Percentiles rank a stretch among this genome's conserved stretches.
Evolutionary conservation across 2,113 vertebrate species (phyloP).

Genomic region (Diadophis punctatus): DNA sequence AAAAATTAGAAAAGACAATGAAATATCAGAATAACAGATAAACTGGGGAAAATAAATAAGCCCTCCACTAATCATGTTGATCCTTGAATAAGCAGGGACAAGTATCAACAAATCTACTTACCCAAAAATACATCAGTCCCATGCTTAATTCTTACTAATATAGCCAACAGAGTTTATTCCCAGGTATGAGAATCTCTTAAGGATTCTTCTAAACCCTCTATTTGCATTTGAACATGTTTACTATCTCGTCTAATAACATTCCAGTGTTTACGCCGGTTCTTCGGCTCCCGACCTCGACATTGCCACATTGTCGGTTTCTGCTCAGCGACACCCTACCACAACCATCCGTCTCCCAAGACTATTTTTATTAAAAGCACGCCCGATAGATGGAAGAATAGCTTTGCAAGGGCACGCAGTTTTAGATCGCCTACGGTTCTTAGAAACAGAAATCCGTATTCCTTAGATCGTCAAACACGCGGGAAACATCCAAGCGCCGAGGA

Average conservation of each 20-base stretch:
- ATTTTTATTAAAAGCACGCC: not conserved
- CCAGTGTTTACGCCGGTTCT: not conserved
- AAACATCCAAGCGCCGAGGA: not conserved
- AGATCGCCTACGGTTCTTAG: not conserved
- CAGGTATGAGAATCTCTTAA: not conserved
- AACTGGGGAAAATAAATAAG: not conserved
- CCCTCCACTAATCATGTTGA: not conserved
- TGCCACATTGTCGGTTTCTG: not conserved
- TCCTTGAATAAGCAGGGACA: not conserved
- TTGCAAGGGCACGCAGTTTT: not conserved
- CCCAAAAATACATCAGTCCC: not conserved
- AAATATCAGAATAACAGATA: not conserved
- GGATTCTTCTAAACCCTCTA: not conserved
- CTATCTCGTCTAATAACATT: not conserved
- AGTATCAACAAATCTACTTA: no score
- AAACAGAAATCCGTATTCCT: not conserved
- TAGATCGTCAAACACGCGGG: not conserved
- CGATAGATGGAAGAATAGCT: not conserved
- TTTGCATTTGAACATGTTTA: not conserved
- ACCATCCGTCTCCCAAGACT: not conserved
- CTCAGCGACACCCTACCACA: not conserved
- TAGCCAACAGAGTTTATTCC: not conserved
- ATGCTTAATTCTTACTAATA: no score
- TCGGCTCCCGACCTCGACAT: not conserved
- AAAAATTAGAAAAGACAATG: not conserved